Base-by-base conservation (phyloP, 2,113 vertebrate genomes). In the Bucco capensis region DNA sequence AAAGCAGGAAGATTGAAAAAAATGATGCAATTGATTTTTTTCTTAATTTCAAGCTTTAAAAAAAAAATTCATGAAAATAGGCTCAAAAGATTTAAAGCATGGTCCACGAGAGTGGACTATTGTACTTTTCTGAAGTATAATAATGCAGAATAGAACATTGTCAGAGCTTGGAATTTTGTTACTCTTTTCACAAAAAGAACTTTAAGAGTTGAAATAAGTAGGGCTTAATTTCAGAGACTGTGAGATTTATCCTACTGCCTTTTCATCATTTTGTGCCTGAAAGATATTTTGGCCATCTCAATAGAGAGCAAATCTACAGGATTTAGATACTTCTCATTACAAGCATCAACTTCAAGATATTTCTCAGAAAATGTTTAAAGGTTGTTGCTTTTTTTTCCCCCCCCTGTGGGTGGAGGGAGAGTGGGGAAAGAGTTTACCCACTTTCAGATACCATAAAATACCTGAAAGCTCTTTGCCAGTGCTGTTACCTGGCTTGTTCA, bases 321-420 rank as follows among this genome's bases (percentile, higher is more conserved):
- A 90, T 94, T 97, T 92, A 96, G 96, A 95, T 86, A 83, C 89
- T 94, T 94, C 83, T 93, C 65, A 37, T 94, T 95, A 92, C 82
- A 82, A 62, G 49, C 62, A 71, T 82, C 81, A 93, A 83, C 77
- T 95, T 94, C 58, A 92, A 95, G 88, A 70, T 94, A 94, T 97
- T 97, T 96, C 54, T 88, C 53, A 50, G 93, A 90, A 94, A 92
- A 57, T 50, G 92, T 89, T 87, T 83, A 92, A 84, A 93, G 93
- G 80, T 23, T 60, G 50, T 38, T 61, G 37, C 24, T 24, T 38
- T 8, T 16, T n/a, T 13, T 44, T 30, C 40, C 37, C 27, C 35
- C 10, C 8, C 18, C 28, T 4, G 19, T n/a, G 62, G 49, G 38
- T 0, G 0, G 64, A 37, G 35, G 67, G 90, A 74, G 56, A 13